Evolutionary conservation across 2,888 invertebrate genomes (phyloP).

Genomic region (Brachyptera risi): DNA sequence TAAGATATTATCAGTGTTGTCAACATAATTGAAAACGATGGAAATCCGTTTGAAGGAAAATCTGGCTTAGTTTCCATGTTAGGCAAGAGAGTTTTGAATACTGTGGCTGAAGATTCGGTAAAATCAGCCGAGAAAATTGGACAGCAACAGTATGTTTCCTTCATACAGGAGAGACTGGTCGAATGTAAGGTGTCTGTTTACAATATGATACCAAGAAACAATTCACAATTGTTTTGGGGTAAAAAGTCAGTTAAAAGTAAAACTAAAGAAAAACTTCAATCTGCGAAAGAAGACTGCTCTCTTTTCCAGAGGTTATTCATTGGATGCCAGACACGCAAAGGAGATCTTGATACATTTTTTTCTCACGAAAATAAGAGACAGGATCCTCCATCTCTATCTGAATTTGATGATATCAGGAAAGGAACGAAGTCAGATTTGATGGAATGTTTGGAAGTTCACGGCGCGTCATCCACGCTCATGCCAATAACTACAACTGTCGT

Average conservation of each 20-base stretch:
- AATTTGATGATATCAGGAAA: neutral
- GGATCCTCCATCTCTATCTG: neutral
- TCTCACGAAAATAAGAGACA: neutral
- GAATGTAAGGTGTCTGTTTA: conserved; percentile 5
- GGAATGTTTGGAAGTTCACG: neutral
- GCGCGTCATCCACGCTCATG: neutral
- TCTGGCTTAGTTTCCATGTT: neutral
- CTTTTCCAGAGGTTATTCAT: conserved; percentile 23
- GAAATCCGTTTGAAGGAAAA: conserved; percentile 12
- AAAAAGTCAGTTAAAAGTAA: conserved; percentile 5
- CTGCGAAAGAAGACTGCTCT: conserved; percentile 18
- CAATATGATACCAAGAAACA: conserved; percentile 23
- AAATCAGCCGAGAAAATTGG: conserved; percentile 1
- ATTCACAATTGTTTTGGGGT: conserved; percentile 16
- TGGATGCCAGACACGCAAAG: conserved; percentile 22
- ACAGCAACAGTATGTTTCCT: conserved; percentile 9
- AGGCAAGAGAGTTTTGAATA: neutral
- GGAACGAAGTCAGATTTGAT: neutral
- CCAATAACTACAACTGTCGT: neutral
- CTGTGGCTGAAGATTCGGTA: neutral
- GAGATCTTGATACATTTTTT: conserved; percentile 27
- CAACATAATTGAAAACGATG: neutral
- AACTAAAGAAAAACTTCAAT: conserved; percentile 6
- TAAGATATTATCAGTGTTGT: neutral
- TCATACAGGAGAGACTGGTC: conserved; percentile 20